Conservation (phyloP, 2,888 invertebrate genomes). For the Agrotis clavis region DNA sequence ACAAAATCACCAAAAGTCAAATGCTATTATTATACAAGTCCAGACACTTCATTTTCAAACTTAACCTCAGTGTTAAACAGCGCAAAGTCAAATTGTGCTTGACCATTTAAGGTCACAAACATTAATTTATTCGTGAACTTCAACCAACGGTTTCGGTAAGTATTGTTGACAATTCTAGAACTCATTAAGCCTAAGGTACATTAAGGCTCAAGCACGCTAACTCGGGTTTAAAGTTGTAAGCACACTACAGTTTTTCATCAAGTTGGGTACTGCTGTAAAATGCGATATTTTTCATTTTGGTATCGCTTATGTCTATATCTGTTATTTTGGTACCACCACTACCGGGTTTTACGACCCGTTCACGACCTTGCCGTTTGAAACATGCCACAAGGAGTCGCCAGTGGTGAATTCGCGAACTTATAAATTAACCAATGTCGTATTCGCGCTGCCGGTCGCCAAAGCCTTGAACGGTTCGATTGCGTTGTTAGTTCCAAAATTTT, state of each 20-base stretch:
- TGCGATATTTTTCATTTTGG: background rate
- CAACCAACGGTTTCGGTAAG: constrained; percentile 33
- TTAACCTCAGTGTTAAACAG: constrained; percentile 44
- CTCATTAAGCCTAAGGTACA: constrained; percentile 41
- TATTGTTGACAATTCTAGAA: constrained; percentile 52
- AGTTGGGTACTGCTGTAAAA: background rate
- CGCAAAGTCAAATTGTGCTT: constrained; percentile 44
- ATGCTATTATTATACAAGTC: constrained; percentile 29
- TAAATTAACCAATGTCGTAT: no score
- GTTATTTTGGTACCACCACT: no score
- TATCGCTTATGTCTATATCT: no score
- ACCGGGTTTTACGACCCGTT: no score
- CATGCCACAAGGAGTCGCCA: no score
- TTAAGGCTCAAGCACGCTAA: constrained; percentile 12
- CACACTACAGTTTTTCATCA: constrained; percentile 4
- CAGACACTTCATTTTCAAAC: constrained; percentile 32
- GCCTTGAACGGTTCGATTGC: no score
- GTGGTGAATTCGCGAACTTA: no score
- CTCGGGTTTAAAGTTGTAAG: constrained; percentile 5
- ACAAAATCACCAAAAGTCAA: constrained; percentile 26
- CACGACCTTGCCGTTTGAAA: no score
- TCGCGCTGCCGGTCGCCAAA: no score
- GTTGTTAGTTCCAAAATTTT: no score
- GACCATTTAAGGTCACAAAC: constrained; percentile 48
- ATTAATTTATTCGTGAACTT: constrained; percentile 57